phyloP scores from a whole-genome alignment of 1,140 invertebrate genomes.

The Palaemon carinicauda region DNA sequence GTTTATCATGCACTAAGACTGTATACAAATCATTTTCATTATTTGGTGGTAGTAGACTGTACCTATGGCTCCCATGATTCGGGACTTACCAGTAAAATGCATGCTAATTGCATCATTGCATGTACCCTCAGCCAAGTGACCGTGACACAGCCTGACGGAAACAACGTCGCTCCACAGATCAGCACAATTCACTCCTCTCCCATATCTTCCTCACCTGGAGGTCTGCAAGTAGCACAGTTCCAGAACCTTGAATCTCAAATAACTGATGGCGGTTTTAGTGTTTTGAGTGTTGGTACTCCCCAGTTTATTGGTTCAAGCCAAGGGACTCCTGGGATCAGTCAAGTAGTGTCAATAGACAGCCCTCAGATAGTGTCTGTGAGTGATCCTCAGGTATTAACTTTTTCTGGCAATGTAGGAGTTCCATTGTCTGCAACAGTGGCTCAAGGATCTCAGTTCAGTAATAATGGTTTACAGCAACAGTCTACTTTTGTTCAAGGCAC shows the following conservation, averaged over 20 bases:
- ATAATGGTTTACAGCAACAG: too few relatives aligned
- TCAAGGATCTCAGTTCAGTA: too few relatives aligned
- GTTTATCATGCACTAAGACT: too few relatives aligned
- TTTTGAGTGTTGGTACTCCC: neutral
- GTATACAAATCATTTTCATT: too few relatives aligned
- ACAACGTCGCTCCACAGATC: neutral
- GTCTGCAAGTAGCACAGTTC: conserved; percentile 6
- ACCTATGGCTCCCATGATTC: neutral
- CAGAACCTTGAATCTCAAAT: neutral
- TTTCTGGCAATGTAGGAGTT: too few relatives aligned
- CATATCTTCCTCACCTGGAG: neutral
- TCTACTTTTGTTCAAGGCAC: too few relatives aligned
- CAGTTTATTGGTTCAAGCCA: conserved; percentile 8
- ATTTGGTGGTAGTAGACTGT: neutral
- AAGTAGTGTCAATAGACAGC: neutral
- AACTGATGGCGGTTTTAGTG: neutral
- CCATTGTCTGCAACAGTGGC: too few relatives aligned
- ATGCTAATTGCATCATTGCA: conserved; percentile 43
- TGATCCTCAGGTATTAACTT: neutral
- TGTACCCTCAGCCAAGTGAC: conserved; percentile 32
- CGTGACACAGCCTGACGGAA: neutral
- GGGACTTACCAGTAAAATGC: neutral
- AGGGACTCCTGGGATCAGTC: neutral
- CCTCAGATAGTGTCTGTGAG: neutral
- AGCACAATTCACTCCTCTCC: neutral